phyloP scores from a whole-genome alignment of 2,888 invertebrate species.

The Diarsia brunnea region DNA sequence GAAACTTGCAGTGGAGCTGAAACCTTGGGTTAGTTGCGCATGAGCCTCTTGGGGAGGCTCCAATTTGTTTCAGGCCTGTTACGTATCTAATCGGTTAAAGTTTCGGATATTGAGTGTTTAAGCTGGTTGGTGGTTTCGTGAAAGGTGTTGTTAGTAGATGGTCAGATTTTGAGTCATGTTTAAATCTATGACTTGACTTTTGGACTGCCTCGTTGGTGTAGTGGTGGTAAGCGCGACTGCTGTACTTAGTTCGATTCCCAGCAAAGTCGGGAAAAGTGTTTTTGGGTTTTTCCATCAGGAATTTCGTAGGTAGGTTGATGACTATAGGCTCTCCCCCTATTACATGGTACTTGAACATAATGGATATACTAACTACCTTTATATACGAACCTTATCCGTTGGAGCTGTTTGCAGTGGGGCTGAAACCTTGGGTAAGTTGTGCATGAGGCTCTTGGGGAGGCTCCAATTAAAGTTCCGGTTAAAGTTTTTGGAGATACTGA shows the following conservation, averaged over 20 bases:
- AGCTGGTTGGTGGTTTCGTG: neutral
- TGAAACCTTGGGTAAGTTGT: conserved; percentile 72
- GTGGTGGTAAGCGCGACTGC: too few species aligned
- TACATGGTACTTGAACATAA: too few species aligned
- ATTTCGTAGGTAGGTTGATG: too few species aligned
- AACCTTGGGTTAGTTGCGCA: conserved; percentile 72
- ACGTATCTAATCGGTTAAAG: conserved; percentile 35
- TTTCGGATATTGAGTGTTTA: conserved; percentile 2
- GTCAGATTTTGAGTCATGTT: neutral
- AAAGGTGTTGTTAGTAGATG: neutral
- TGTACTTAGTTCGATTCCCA: too few species aligned
- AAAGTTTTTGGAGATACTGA: conserved; percentile 12
- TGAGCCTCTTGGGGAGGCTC: conserved; percentile 47
- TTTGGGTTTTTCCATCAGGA: too few species aligned
- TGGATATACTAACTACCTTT: too few species aligned
- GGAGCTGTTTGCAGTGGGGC: conserved; percentile 77
- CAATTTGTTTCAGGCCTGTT: conserved; percentile 42
- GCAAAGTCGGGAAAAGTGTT: too few species aligned
- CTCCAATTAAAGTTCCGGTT: conserved; percentile 41
- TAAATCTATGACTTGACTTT: neutral
- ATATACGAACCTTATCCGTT: conserved; percentile 75
- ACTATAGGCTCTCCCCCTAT: too few species aligned
- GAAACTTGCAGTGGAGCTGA: conserved; percentile 78
- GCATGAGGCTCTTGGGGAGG: conserved; percentile 61
- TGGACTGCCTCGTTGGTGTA: too few species aligned